Evolutionary conservation across 53 echinoderm and acorn worm species (phyloP).

Genomic region (Apostichopus leukothele): DNA sequence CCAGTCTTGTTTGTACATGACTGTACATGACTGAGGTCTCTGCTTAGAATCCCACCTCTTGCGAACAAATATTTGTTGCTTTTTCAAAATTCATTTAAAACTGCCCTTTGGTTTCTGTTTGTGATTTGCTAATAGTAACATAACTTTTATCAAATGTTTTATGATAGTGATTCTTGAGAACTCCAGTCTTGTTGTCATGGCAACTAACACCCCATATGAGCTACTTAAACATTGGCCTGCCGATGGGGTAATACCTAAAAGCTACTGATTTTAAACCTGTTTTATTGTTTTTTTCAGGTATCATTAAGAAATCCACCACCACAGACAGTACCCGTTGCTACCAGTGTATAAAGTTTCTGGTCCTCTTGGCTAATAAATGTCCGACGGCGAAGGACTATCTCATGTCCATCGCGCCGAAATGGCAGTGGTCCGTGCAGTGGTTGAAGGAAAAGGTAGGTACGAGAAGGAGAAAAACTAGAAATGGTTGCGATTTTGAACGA

Average conservation of each 20-base stretch:
- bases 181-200: no score
- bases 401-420: constrained; percentile 81
- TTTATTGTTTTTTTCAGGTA: constrained; percentile 53
- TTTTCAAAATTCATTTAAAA: no score
- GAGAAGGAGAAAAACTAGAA: neutral
- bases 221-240: no score
- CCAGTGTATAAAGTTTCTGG: constrained; percentile 98
- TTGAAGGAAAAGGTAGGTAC: constrained; percentile 89
- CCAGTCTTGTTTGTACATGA: neutral
- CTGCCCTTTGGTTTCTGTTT: no score
- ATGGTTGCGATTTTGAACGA: no score
- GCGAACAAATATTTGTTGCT: no score
- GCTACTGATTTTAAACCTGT: no score
- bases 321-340: constrained; percentile 90
- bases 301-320: constrained; percentile 76
- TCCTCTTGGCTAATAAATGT: constrained; percentile 88
- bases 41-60: no score
- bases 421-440: constrained; percentile 99
- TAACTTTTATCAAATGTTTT: no score
- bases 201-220: neutral
- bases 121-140: no score
- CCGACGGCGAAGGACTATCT: constrained; percentile 92
- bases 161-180: no score
- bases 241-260: no score
- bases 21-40: neutral